Base-by-base conservation (phyloP, 1,140 invertebrate genomes). In the Tetramorium simillimum region DNA sequence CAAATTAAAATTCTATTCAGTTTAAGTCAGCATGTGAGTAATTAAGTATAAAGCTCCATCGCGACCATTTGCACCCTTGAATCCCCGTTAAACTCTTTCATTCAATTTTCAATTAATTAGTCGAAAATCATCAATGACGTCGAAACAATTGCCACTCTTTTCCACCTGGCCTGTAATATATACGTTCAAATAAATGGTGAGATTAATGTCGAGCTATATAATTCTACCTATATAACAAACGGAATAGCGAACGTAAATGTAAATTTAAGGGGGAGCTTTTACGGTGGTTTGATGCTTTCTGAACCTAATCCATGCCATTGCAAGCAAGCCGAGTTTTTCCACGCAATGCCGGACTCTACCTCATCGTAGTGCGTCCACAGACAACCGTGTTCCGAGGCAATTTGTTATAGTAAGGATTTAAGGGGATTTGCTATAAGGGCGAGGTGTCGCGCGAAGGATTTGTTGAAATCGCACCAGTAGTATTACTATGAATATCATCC, bases 281-380 rank as follows among this genome's bases (percentile, higher is more conserved):
- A 73, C 28, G 53, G 67, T 18, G 51, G 53, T 84, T 73, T 84
- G 69, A 84, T 73, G 80, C 65, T 84, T 82, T 56, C 67, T 70
- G 53, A 73, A 82, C 40, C 40, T 82, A 82, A 82, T 82, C 80
- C 80, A 73, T 24, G 40, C 14, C 21, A 46, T 16, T 67, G 63
- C 62, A 51, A 24, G 49, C 77, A 40, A 46, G 72, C 56, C 24
- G 75, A 82, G 81, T 69, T 88, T 89, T 89, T 75, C 85, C 80
- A 73, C 86, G 70, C 49, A 43, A 49, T 37, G 49, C 46, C 33
- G 70, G 75, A 73, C 24, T 37, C 40, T 51, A n/a, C 67, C 18
- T 53, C 56, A 28, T 70, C 46, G 46, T 53, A 12, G 77, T 60
- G 40, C 43, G 14, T 73, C 53, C 80, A 60, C 51, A 56, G 18